phyloP scores from a whole-genome alignment of 2,888 invertebrate genomes.

The Leucania comma region DNA sequence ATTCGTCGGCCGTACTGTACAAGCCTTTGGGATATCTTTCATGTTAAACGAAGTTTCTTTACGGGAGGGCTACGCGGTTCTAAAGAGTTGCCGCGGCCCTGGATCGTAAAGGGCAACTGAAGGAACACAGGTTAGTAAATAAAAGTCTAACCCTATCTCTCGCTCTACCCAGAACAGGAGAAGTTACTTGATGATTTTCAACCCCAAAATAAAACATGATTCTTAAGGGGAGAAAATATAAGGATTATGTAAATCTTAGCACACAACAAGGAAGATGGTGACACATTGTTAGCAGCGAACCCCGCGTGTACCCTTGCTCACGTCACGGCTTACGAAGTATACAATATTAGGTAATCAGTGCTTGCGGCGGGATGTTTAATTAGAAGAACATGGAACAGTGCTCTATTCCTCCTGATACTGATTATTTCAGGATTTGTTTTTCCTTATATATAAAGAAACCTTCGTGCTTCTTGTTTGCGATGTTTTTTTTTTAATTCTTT shows the following conservation, averaged over 20 bases:
- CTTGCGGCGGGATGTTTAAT: constrained; percentile 38
- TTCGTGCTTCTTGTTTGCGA: background rate
- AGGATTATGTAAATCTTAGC: constrained; percentile 33
- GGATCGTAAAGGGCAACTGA: too few species aligned
- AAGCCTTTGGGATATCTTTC: background rate
- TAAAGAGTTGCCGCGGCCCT: too few species aligned
- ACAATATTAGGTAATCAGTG: constrained; percentile 44
- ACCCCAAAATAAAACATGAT: too few species aligned
- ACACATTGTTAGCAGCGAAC: constrained; percentile 37
- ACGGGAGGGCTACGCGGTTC: too few species aligned
- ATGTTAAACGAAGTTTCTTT: background rate
- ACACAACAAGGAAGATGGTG: constrained; percentile 19
- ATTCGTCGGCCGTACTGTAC: too few species aligned
- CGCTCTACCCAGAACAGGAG: too few species aligned
- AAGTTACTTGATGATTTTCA: too few species aligned
- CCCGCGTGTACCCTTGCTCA: background rate
- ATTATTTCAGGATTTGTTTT: constrained; percentile 20
- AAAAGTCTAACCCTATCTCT: too few species aligned
- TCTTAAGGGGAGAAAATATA: background rate
- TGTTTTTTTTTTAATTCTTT: too few species aligned
- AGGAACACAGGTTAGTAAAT: too few species aligned
- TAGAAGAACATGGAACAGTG: constrained; percentile 48
- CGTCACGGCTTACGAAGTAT: constrained; percentile 19
- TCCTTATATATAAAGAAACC: background rate
- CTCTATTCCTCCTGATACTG: constrained; percentile 21